Conservation (phyloP, 1,140 invertebrate genomes). For the Gryllus bimaculatus region DNA sequence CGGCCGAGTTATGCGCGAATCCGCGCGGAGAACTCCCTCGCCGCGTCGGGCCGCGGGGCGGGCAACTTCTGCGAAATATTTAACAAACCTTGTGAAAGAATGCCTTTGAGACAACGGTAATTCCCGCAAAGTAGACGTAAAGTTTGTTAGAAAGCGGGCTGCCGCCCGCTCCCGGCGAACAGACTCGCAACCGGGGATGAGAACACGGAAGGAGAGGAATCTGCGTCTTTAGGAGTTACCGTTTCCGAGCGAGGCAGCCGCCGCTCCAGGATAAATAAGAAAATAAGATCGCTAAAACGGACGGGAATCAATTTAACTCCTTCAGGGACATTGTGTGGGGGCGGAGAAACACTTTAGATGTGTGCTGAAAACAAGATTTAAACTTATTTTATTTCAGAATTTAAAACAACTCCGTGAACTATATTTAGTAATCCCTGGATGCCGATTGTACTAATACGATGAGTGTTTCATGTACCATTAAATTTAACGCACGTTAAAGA, state of each 20-base stretch:
- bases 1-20: conserved; percentile 2
- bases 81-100: conserved; percentile 5
- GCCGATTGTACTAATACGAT: too few relatives aligned
- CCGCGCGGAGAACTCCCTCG: not conserved
- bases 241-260: not conserved
- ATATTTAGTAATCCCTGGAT: too few relatives aligned
- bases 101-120: conserved; percentile 3
- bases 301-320: not conserved
- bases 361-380: too few relatives aligned
- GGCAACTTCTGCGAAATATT: not conserved
- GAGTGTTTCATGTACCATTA: too few relatives aligned
- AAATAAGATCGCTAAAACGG: not conserved
- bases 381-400: too few relatives aligned
- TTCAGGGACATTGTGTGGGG: not conserved
- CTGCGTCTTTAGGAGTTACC: not conserved
- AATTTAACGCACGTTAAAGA: too few relatives aligned
- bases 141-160: not conserved
- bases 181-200: not conserved
- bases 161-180: not conserved
- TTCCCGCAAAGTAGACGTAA: not conserved
- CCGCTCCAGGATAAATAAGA: not conserved
- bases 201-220: not conserved
- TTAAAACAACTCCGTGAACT: too few relatives aligned
- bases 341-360: too few relatives aligned
- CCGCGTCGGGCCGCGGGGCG: too few relatives aligned